These are phyloP conservation scores for Siniperca chuatsi DNA, from an alignment of 2,113 vertebrate genomes.

Conservation along the genomic window DNA sequence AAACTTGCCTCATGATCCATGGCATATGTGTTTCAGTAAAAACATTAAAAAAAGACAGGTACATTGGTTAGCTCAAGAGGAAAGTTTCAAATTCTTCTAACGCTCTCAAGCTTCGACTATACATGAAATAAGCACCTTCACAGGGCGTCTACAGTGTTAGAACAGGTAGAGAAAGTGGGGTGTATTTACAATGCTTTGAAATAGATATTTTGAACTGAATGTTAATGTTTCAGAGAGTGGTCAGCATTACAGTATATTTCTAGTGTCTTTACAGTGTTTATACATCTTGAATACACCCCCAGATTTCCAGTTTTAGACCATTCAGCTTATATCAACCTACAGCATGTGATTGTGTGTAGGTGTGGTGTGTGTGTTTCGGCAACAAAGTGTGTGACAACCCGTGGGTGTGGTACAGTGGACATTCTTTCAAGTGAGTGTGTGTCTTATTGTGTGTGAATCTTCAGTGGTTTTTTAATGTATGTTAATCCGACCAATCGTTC, in stretches of 20 bases:
- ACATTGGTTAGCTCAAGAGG: slow-evolving; percentile 71
- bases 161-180: slow-evolving; percentile 68
- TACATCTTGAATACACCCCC: slow-evolving; percentile 62
- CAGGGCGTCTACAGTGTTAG: slow-evolving; percentile 65
- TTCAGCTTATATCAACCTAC: slow-evolving; percentile 67
- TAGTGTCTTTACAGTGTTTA: slow-evolving; percentile 64
- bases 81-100: slow-evolving; percentile 67
- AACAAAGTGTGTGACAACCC: slow-evolving; percentile 44
- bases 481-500: slow-evolving; percentile 96
- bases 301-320: slow-evolving; percentile 69
- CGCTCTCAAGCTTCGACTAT: slow-evolving; percentile 66
- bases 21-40: slow-evolving; percentile 72
- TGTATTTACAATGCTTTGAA: slow-evolving; percentile 66
- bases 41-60: slow-evolving; percentile 70
- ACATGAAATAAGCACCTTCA: slow-evolving; percentile 68
- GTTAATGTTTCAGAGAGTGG: slow-evolving; percentile 60
- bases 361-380: slow-evolving; percentile 57
- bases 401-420: slow-evolving; percentile 52
- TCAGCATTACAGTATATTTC: slow-evolving; percentile 59
- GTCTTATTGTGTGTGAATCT: slow-evolving; percentile 16
- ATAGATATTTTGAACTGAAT: slow-evolving; percentile 31
- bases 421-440: slow-evolving; percentile 57
- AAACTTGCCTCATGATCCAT: slow-evolving; percentile 55
- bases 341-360: slow-evolving; percentile 64
- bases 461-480: slow-evolving; percentile 24